A percentile compares a stretch with the other conserved stretches of the same genome.
phyloP scores from a whole-genome alignment of 2,113 vertebrate genomes.

The Brachirus orientalis region DNA sequence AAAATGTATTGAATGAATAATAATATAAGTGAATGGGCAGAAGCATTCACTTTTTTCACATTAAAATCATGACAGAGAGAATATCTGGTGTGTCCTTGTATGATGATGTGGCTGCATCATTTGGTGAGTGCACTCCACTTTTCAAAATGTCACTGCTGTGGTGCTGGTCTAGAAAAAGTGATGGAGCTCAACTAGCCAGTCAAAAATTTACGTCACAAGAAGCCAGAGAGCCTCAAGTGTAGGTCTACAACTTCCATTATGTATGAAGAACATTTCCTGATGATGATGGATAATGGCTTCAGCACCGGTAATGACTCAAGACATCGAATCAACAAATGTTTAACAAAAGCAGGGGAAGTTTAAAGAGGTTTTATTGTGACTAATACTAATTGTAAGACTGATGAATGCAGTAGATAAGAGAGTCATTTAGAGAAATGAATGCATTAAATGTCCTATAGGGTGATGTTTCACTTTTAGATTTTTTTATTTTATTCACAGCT shows the following conservation, averaged over 20 bases:
- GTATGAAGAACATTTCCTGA: slow-evolving; percentile 34
- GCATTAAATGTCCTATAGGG: slow-evolving; percentile 4
- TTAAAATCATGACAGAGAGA: too few species aligned
- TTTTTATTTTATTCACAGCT: slow-evolving; percentile 40
- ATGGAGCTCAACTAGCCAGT: slow-evolving; percentile 32
- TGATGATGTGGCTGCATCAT: too few species aligned
- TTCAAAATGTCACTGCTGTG: slow-evolving; percentile 24
- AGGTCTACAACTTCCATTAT: slow-evolving; percentile 43
- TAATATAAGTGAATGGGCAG: neutral
- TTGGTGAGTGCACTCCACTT: slow-evolving; percentile 3
- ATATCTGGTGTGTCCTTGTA: too few species aligned
- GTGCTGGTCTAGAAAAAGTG: slow-evolving; percentile 44
- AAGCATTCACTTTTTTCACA: too few species aligned
- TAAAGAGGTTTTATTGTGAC: slow-evolving; percentile 40
- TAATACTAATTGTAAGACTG: slow-evolving; percentile 42
- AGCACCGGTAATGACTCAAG: slow-evolving; percentile 56
- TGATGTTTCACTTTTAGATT: slow-evolving; percentile 7
- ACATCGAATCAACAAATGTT: slow-evolving; percentile 40
- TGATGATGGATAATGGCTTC: slow-evolving; percentile 52
- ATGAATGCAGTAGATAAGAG: slow-evolving; percentile 9
- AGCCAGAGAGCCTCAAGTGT: slow-evolving; percentile 54
- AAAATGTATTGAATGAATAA: neutral
- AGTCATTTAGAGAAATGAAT: slow-evolving; percentile 50
- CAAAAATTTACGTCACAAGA: slow-evolving; percentile 44
- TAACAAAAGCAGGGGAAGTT: slow-evolving; percentile 29